Evolutionary conservation across 2,113 vertebrate genomes (phyloP).

Genomic region (Pitta sordida): DNA sequence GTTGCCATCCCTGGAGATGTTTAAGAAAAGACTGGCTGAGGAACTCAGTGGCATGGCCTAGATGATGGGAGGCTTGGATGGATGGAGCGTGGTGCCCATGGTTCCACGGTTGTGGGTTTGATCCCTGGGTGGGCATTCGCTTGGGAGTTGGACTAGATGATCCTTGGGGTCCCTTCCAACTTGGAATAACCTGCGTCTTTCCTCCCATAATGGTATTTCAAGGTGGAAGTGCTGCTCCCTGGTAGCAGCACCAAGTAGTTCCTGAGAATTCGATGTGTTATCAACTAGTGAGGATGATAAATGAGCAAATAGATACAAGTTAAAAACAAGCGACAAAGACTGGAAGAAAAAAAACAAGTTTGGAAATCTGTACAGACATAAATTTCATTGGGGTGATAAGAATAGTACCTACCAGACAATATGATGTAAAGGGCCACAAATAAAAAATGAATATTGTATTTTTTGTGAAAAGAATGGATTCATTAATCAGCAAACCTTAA

Average conservation of each 20-base stretch:
- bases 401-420: not conserved
- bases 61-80: too few relatives aligned
- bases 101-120: too few relatives aligned
- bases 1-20: too few relatives aligned
- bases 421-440: not conserved
- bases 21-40: too few relatives aligned
- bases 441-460: not conserved
- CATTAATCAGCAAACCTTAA: not conserved
- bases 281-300: not conserved
- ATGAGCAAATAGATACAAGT: not conserved
- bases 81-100: too few relatives aligned
- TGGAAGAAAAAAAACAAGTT: not conserved
- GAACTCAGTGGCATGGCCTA: too few relatives aligned
- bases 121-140: too few relatives aligned
- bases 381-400: not conserved
- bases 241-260: not conserved
- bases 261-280: not conserved
- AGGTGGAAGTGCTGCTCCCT: not conserved
- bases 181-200: too few relatives aligned
- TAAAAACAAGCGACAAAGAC: not conserved
- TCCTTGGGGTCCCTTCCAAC: too few relatives aligned
- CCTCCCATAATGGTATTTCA: not conserved
- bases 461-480: not conserved
- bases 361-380: not conserved
- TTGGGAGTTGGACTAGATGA: too few relatives aligned